phyloP scores from a whole-genome alignment of 2,888 invertebrate species.

The Chymomyza procnemis region DNA sequence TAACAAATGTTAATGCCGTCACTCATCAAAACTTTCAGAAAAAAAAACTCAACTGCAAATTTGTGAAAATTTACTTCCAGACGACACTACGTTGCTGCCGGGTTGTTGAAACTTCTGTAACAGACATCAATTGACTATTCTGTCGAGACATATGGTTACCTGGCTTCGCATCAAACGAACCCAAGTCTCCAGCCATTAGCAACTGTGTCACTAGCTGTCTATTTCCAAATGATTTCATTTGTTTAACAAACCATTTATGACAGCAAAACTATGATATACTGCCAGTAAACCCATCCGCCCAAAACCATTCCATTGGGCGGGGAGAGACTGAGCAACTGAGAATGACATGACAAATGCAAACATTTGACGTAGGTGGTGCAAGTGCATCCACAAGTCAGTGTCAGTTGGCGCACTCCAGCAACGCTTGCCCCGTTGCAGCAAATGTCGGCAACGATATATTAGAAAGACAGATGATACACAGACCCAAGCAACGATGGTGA shows the following conservation, averaged over 20 bases:
- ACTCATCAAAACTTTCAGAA: too few species aligned
- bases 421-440: conserved; percentile 20
- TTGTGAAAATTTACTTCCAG: background rate
- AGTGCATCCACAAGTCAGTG: background rate
- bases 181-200: background rate
- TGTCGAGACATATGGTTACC: background rate
- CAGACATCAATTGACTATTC: background rate
- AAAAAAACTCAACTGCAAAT: too few species aligned
- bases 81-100: background rate
- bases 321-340: conserved; percentile 6
- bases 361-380: conserved; percentile 27
- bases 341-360: conserved; percentile 33
- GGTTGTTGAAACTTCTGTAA: background rate
- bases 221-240: conserved; percentile 54
- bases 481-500: conserved; percentile 3
- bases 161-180: background rate
- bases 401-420: conserved; percentile 1
- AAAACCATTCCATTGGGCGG: conserved; percentile 1
- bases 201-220: conserved; percentile 1
- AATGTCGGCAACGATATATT: conserved; percentile 46
- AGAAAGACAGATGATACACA: conserved; percentile 45
- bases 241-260: conserved; percentile 70
- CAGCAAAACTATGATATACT: conserved; percentile 62
- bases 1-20: too few species aligned
- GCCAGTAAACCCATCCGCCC: conserved; percentile 19